Evolutionary conservation across 2,797 vertebrate genomes (phyloP), one percentile per base, ranked within the genome.

Genomic region (Halcyon chelicuti): DNA sequence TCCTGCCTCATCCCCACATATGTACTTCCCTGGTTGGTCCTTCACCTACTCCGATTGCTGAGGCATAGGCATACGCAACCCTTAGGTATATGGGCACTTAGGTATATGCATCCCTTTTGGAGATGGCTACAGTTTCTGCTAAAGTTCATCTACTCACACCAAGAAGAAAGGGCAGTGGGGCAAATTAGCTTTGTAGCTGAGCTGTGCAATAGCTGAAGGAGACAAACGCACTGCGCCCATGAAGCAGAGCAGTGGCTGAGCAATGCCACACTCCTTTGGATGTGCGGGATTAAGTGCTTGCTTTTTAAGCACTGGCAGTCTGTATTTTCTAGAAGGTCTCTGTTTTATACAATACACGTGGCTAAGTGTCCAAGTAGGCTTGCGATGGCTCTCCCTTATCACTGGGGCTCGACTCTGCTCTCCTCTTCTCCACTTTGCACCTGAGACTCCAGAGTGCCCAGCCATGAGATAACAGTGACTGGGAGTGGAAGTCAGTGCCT

Each of bases 331-430:
- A 67, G 58, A 55, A 67, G n/a, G 35, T 22, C 39, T 70, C 76
- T 77, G 57, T 9, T 83, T 83, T 25, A 29, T 20, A n/a, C 18
- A 4, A 2, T 2, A 33, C 0, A 0, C 2, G 0, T 39, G 60
- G 12, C 28, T 44, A 47, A 58, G 19, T 1, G 25, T 44, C 18
- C 9, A 16, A 46, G 66, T 0, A 28, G 71, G 66, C 28, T 63
- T 63, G 44, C 66, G 42, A 29, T 42, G 52, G 57, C 60, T 74
- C 26, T 88, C 26, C 21, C 35, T 75, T 75, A 71, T 42, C 29
- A 17, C 44, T 21, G 51, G 9, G 10, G 65, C 12, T 57, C 37
- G 25, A 47, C 46, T 46, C 40, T 9, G 26, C 17, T 83, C 49
- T 66, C 42, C 70, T 33, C 55, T 63, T 16, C 35, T 42, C n/a